Base-by-base conservation (phyloP, 2,797 vertebrate genomes). In the Muraenolepis orangiensis region DNA sequence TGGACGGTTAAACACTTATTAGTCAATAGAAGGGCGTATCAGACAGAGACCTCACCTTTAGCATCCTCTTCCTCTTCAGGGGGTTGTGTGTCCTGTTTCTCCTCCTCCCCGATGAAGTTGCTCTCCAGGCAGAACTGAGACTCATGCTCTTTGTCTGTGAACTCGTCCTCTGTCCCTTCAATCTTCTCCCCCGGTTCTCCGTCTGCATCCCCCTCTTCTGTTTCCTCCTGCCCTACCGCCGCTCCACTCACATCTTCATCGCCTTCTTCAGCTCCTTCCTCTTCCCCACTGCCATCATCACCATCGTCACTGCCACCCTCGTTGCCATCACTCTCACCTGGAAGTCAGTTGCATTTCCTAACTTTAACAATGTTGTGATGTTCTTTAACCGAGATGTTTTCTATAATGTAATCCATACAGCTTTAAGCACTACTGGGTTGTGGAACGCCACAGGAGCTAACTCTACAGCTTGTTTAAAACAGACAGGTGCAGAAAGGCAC, bases 91-190 rank as follows among this genome's bases (percentile, higher is more conserved):
- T 23, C 81, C 80, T 5, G 29, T 0, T 0, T 78, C 77, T 14
- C 87, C 89, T 81, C 90, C 34, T 86, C 84, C 12, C 92, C 93
- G 0, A 91, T 90, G 85, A 95, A 95, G 91, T 96, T 97, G 68
- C 88, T 94, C 91, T 98, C 97, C 81, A 98, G 88, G 86, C 96
- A 96, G 89, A 98, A 98, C 74, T 94, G 92, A 66, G 93, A 91
- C 87, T 98, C 97, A 0, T 96, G 91, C 80, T 95, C 93, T 30
- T 91, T 87, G 80, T 98, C 96, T 36, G 93, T 92, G 26, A 97
- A 98, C 77, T 96, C 95, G 34, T 92, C 92, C 0, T 26, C 84
- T 38, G 70, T 69, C 40, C 79, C 87, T 38, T 46, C 87, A 32
- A 36, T 71, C n/a, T 40, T 76, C 16, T 74, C 83, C 64, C 84